Evolutionary conservation across 1,140 invertebrate genomes (phyloP), one percentile per base, ranked within the genome.

Genomic region (Euura lappo): DNA sequence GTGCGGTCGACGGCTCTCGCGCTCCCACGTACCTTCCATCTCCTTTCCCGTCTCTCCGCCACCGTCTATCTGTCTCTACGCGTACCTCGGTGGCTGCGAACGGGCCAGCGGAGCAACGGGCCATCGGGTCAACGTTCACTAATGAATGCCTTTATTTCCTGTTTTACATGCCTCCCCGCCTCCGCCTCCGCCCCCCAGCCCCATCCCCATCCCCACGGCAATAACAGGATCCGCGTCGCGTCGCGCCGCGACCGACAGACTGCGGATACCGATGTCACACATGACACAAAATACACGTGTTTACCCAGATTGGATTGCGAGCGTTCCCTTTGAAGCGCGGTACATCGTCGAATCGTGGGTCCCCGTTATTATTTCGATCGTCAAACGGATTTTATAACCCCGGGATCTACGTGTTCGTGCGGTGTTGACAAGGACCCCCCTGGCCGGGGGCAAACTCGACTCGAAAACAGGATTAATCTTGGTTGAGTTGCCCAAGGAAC

Each of bases 91-190:
- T 28, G 51, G 51, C 51, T 60, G 51, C 51, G 51, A 60, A 60
- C 51, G 51, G 51, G 51, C 51, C 51, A 60, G 51, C 51, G 28
- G 28, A 28, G 28, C 28, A 28, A 28, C 28, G 28, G 51, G 51
- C 51, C 51, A 60, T 8, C 51, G 51, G 66, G 66, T 76, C 75
- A 72, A 72, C 51, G 71, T 64, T 66, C 46, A 70, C 71, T 77
- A 77, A 77, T 77, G 76, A 77, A 77, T 77, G 72, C 68, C 76
- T 77, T 75, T 77, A 75, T 75, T 75, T 77, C 72, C 71, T 67
- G 76, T 73, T 77, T 75, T 75, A 73, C 46, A 73, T 71, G 72
- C 73, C 71, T 70, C 75, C 13, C 8, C 64, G 71, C 7, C 71
- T 44, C 68, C 68, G 73, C 47, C 72, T 70, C 69, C 70, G 72